Conservation (phyloP, 2,888 invertebrate species). For the Schizaphis graminum region DNA sequence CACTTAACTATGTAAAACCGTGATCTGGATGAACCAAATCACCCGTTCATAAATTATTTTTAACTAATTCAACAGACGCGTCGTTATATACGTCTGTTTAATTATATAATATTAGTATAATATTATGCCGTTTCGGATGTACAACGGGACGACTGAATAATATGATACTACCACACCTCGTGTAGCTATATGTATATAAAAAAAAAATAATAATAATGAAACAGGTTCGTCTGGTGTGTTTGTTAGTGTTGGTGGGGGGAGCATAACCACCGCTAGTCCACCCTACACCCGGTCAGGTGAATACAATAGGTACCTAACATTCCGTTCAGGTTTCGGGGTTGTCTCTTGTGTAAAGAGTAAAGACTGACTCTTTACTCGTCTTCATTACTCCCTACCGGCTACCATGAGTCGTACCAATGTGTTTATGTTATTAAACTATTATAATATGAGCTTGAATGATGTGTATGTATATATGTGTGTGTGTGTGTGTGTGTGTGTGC, state of each 20-base stretch:
- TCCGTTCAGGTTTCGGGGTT: slow-evolving; percentile 56
- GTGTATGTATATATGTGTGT: no score
- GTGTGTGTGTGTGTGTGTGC: no score
- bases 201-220: slow-evolving; percentile 14
- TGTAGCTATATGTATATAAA: background rate
- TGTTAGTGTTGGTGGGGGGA: background rate
- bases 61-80: background rate
- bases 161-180: slow-evolving; percentile 7
- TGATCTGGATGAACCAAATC: background rate
- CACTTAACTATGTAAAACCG: background rate
- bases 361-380: background rate
- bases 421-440: background rate
- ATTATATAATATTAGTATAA: background rate
- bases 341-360: background rate
- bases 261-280: slow-evolving; percentile 1
- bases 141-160: background rate
- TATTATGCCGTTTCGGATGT: slow-evolving; percentile 14
- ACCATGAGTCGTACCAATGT: background rate
- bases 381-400: background rate
- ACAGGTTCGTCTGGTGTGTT: slow-evolving; percentile 47
- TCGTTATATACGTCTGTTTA: background rate
- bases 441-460: background rate
- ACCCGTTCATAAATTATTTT: background rate
- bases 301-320: slow-evolving; percentile 56
- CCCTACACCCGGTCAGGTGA: slow-evolving; percentile 57